A percentile compares a stretch with the other conserved stretches of the same genome.
phyloP scores from a whole-genome alignment of 2,113 vertebrate genomes.

The Vulpes vulpes region DNA sequence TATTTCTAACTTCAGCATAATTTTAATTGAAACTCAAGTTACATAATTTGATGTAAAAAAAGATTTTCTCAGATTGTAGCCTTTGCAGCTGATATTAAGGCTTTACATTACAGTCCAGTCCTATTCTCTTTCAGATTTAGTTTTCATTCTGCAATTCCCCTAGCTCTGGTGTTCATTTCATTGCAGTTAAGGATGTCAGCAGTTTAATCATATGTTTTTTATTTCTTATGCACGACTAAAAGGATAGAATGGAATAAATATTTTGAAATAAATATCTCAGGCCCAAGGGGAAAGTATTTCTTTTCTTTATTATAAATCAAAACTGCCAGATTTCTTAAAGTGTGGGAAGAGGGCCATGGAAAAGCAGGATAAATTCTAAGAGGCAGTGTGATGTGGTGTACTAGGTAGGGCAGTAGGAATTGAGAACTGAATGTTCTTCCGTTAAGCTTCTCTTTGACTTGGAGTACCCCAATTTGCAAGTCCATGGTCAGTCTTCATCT shows the following conservation, averaged over 20 bases:
- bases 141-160: neutral
- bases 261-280: constrained; percentile 27
- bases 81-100: neutral
- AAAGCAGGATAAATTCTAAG: neutral
- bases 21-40: neutral
- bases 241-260: neutral
- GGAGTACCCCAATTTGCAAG: neutral
- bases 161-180: neutral
- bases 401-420: too few relatives aligned
- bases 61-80: neutral
- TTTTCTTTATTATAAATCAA: neutral
- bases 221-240: neutral
- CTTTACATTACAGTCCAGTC: neutral
- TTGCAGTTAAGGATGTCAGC: neutral
- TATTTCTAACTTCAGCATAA: neutral
- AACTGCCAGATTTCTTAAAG: neutral
- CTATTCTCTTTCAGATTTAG: neutral
- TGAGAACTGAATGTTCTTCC: neutral
- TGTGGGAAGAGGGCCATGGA: neutral
- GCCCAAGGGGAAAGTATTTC: neutral
- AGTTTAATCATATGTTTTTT: neutral
- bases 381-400: neutral
- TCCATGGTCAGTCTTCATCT: neutral
- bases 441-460: neutral
- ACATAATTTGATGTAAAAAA: neutral